Base-by-base conservation (phyloP, 1,140 invertebrate genomes). In the Eubasilissa regina region DNA sequence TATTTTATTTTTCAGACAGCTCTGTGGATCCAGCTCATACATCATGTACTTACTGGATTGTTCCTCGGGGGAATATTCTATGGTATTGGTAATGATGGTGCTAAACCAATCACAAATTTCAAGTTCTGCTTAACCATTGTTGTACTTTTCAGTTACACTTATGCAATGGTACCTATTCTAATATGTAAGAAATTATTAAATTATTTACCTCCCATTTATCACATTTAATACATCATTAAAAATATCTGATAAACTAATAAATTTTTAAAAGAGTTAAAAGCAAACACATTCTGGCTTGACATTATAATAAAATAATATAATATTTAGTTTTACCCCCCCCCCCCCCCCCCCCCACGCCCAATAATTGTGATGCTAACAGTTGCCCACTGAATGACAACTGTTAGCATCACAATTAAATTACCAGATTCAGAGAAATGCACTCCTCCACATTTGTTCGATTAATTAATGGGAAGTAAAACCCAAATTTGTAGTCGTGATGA, bases 81-180 rank as follows among this genome's bases (percentile, higher is more conserved):
- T 75, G 83, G 86, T 11, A 87, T 91, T 10, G 92, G 92, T 35
- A 89, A 90, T 74, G 87, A 92, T 76, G 91, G 87, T 0, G 85
- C 80, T 35, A 78, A 84, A 19, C 89, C 90, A 3, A 87, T 91
- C 4, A 87, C 89, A 44, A 91, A 91, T 81, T 91, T 92, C 84
- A 92, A 92, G 79, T 92, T 91, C 83, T 90, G 89, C 78, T 83
- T 92, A 4, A 89, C 89, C 79, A 85, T 89, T n/a, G 82, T 90
- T 3, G 90, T 92, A 0, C 92, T 92, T 84, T 92, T 91, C 80
- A 90, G 92, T 88, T 93, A 92, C 81, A 93, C 91, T 0, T 90
- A 92, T 77, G 86, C 90, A 8, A 92, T 93, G 91, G 87, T 89
- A 15, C 91, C 91, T 58, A 87, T 92, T 9, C 83, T 93, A 64